Base-by-base conservation (phyloP, 2,797 vertebrate species). In the Hyperoplus immaculatus region DNA sequence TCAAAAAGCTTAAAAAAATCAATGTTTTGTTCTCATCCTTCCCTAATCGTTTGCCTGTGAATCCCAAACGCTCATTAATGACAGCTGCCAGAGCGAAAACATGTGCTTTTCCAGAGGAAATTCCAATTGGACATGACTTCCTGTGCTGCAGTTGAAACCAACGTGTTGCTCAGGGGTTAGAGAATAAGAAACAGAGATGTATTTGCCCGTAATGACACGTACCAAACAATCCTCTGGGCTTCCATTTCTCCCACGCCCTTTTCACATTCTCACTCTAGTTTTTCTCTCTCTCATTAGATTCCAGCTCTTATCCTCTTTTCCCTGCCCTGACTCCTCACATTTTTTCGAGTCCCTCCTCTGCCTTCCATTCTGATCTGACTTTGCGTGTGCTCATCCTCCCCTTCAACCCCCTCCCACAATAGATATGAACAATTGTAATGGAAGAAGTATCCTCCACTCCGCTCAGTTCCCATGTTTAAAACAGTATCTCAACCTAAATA, bases 81-180 rank as follows among this genome's bases (percentile, higher is more conserved):
- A 78, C 43, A 84, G 36, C 78, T 75, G 70, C 13, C 58, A 55
- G 77, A 87, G 55, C 50, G 36, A 41, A 75, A 87, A 88, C 85
- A 77, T 29, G 7, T 13, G 56, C 56, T 57, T 21, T 46, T 77
- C 63, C 66, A 84, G 54, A 89, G 89, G 89, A 94, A 91, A 93
- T 92, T 86, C 84, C 85, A 61, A 2, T 67, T 86, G 69, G 77
- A 72, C 86, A 77, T 14, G 59, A 85, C 73, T 92, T 93, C 87
- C 88, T 91, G 87, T 61, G 71, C 62, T 80, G 59, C 72, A 83
- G 56, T 75, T 53, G 59, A 67, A 29, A 75, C 21, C 63, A 72
- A 65, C 50, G 14, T 42, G 3, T 8, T 59, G 36, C 15, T 13
- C 36, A 6, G 45, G 3, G 56, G 43, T 13, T 9, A 6, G 42